These are phyloP conservation scores for Athrips mouffetella DNA, from an alignment of 2,888 invertebrate species.

Conservation along the genomic window DNA sequence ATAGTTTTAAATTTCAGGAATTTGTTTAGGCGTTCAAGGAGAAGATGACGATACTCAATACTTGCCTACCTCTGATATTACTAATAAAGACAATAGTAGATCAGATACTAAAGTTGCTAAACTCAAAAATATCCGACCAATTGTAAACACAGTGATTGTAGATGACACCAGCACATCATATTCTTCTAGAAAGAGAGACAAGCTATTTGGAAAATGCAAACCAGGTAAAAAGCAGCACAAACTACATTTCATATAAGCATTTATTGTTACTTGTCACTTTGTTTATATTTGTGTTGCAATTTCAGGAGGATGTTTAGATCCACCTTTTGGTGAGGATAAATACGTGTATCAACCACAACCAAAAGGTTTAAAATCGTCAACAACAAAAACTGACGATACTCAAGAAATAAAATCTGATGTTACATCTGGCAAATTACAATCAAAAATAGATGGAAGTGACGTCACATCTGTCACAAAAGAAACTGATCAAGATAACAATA, in stretches of 20 bases:
- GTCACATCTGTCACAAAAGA: not conserved
- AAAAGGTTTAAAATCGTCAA: constrained; percentile 6
- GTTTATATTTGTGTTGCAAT: too few relatives aligned
- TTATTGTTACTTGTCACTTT: not conserved
- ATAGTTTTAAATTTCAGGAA: constrained; percentile 35
- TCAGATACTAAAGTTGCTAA: constrained; percentile 30
- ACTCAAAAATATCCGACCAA: constrained; percentile 23
- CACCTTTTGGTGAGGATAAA: constrained; percentile 60
- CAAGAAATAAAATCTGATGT: not conserved
- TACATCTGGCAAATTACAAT: not conserved
- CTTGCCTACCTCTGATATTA: constrained; percentile 29
- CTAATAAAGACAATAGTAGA: constrained; percentile 23
- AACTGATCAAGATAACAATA: constrained; percentile 2
- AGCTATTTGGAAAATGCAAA: constrained; percentile 60
- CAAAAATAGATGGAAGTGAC: not conserved
- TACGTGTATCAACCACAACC: constrained; percentile 43
- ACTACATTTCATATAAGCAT: not conserved
- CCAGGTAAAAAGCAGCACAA: constrained; percentile 47
- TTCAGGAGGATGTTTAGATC: constrained; percentile 67
- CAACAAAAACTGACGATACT: constrained; percentile 1
- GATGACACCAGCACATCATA: not conserved
- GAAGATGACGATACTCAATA: constrained; percentile 48
- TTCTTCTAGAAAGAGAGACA: constrained; percentile 27
- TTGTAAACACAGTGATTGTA: not conserved
- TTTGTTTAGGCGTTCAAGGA: constrained; percentile 42